A percentile compares a stretch with the other conserved stretches of the same genome.
These are phyloP conservation scores for Clepsis dumicolana DNA, from an alignment of 2,888 invertebrate species.

Conservation along the genomic window DNA sequence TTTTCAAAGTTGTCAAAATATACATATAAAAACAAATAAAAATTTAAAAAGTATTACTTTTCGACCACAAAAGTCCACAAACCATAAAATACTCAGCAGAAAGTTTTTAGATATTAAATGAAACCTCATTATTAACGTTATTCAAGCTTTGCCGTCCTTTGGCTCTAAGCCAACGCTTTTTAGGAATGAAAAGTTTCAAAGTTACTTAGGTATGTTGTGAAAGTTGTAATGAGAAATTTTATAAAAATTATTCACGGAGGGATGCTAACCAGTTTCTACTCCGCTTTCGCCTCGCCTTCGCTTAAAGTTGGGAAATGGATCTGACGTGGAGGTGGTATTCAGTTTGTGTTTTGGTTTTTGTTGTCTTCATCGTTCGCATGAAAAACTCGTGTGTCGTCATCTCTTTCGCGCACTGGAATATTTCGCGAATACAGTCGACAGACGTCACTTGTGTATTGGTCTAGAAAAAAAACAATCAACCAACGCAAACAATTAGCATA, in stretches of 20 bases:
- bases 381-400: background rate
- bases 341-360: background rate
- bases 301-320: background rate
- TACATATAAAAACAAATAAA: no score
- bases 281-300: background rate
- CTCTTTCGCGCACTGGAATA: no score
- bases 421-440: no score
- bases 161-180: slow-evolving; percentile 9
- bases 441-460: no score
- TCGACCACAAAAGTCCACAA: no score
- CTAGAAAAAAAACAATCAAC: no score
- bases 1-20: no score
- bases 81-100: background rate
- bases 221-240: slow-evolving; percentile 9
- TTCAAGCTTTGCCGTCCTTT: background rate
- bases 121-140: background rate
- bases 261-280: background rate
- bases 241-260: background rate
- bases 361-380: background rate
- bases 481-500: no score
- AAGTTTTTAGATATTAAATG: background rate
- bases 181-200: background rate
- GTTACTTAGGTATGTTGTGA: background rate
- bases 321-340: background rate
- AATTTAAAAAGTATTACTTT: no score